These are phyloP conservation scores for Potorous gilbertii DNA, from an alignment of 2,797 vertebrate genomes.

Conservation along the genomic window DNA sequence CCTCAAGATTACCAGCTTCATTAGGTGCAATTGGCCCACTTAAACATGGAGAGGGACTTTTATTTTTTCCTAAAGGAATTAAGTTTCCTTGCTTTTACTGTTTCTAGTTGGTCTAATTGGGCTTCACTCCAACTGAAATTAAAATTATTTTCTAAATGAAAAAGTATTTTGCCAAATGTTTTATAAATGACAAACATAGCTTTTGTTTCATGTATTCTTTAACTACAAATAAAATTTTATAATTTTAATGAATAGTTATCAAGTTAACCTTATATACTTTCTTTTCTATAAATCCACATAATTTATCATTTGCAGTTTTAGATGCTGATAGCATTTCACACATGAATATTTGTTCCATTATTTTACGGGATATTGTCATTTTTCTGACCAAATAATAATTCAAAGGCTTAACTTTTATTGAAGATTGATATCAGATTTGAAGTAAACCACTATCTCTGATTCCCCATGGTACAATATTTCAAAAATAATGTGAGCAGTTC, in stretches of 20 bases:
- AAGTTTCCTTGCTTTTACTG: neutral
- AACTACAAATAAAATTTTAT: neutral
- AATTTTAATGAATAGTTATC: neutral
- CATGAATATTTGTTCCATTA: neutral
- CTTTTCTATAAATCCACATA: neutral
- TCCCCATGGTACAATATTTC: neutral
- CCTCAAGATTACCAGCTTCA: neutral
- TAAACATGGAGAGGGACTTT: neutral
- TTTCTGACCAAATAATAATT: constrained; percentile 15
- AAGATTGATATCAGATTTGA: neutral
- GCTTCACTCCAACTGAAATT: neutral
- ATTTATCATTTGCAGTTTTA: constrained; percentile 17
- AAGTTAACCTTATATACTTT: neutral
- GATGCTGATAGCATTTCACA: constrained; percentile 19
- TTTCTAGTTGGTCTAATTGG: neutral
- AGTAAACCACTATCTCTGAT: constrained; percentile 6
- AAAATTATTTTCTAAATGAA: neutral
- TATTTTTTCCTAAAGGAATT: neutral
- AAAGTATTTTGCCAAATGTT: neutral
- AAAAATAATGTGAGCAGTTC: neutral
- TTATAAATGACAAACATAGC: neutral
- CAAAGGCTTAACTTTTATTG: constrained; percentile 24
- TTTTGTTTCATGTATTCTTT: neutral
- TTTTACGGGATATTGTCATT: neutral
- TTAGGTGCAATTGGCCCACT: neutral